Conservation (phyloP, 2,113 vertebrate genomes). For the Pardalotus punctatus region DNA sequence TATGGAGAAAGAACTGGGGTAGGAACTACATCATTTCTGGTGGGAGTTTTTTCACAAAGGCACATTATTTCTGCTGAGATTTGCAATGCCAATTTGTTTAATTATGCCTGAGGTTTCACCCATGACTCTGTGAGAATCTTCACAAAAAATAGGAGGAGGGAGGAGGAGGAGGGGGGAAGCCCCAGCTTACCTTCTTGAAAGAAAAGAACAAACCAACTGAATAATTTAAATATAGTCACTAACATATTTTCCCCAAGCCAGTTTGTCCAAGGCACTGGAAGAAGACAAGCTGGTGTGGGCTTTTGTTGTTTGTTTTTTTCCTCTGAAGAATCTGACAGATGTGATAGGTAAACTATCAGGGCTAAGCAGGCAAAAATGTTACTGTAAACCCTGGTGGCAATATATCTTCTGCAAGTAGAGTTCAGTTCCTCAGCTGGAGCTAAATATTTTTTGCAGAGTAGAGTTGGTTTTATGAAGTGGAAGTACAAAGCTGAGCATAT, state of each 20-base stretch:
- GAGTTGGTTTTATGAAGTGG: not conserved
- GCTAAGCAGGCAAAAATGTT: slow-evolving; percentile 27
- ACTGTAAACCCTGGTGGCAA: not conserved
- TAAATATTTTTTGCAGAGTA: not conserved
- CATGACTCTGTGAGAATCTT: slow-evolving; percentile 29
- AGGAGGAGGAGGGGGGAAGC: not conserved
- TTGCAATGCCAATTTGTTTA: slow-evolving; percentile 59
- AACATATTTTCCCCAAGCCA: not conserved
- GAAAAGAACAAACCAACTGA: not conserved
- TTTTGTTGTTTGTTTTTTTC: not conserved
- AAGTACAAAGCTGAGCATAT: not conserved
- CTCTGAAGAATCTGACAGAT: slow-evolving; percentile 47
- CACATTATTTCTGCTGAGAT: slow-evolving; percentile 44
- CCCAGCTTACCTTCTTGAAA: slow-evolving; percentile 15
- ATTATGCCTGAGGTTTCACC: slow-evolving; percentile 53
- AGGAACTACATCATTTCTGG: slow-evolving; percentile 61
- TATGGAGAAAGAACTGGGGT: slow-evolving; percentile 71
- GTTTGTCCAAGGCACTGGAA: not conserved
- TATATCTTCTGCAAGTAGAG: slow-evolving; percentile 30
- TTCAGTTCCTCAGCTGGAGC: not conserved
- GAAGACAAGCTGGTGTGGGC: not conserved
- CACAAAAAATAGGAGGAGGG: not conserved
- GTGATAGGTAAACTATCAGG: slow-evolving; percentile 45
- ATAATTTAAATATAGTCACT: slow-evolving; percentile 35
- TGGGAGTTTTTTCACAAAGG: slow-evolving; percentile 56